Evolutionary conservation across 1,140 invertebrate genomes (phyloP).

Genomic region (Drosophila watanabei): DNA sequence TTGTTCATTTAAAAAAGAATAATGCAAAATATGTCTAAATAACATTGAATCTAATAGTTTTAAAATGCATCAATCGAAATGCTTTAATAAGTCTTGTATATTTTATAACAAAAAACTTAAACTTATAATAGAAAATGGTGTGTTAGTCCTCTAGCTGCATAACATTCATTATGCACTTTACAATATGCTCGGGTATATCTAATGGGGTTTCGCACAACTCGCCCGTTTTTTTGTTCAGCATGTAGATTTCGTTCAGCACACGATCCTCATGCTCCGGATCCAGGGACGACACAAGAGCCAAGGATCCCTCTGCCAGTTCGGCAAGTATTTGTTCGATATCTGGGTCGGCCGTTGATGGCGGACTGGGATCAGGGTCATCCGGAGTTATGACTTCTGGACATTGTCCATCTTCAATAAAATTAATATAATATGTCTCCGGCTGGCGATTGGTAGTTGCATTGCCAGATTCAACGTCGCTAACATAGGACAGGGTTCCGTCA

Average conservation of each 20-base stretch:
- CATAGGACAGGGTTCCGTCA: constrained; percentile 49
- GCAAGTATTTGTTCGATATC: constrained; percentile 77
- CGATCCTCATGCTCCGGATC: constrained; percentile 70
- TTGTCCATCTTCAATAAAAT: constrained; percentile 34
- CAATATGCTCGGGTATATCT: constrained; percentile 84
- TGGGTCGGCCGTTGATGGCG: constrained; percentile 50
- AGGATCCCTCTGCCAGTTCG: constrained; percentile 78
- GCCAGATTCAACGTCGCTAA: constrained; percentile 20
- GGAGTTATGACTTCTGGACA: constrained; percentile 12
- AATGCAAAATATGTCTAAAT: background rate
- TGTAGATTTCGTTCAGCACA: constrained; percentile 85
- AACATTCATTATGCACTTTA: constrained; percentile 84
- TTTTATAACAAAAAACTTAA: constrained; percentile 38
- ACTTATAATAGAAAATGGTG: constrained; percentile 24
- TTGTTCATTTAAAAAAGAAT: too few species aligned
- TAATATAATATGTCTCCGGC: constrained; percentile 45
- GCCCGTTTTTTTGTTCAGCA: constrained; percentile 79
- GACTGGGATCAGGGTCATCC: constrained; percentile 9
- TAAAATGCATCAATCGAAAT: constrained; percentile 29
- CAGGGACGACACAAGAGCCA: constrained; percentile 84
- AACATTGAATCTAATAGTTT: background rate
- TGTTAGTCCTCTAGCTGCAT: constrained; percentile 61
- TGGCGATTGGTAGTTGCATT: constrained; percentile 11
- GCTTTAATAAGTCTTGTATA: constrained; percentile 39
- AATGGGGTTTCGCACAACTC: constrained; percentile 80